Base-by-base conservation (phyloP, 2,888 invertebrate genomes). In the Norana najaformis region DNA sequence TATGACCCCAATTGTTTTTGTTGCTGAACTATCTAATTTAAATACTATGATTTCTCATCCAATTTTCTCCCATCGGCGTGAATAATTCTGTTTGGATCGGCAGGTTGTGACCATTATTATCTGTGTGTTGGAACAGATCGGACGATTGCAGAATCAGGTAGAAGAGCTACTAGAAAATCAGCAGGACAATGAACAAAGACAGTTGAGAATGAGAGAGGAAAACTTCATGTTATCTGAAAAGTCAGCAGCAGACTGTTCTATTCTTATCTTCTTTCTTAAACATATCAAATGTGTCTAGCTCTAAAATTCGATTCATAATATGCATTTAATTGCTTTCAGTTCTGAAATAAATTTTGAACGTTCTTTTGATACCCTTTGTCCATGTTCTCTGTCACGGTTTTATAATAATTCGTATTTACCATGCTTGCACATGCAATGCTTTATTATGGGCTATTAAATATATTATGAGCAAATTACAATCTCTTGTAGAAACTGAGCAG, bases 81-180 rank as follows among this genome's bases (percentile, higher is more conserved):
- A 69, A 16, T 69, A n/a, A 69, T 16, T 47, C 69, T 85, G 18
- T 23, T 13, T 16, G 83, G 18, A 11, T 36, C 85, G 23, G 20
- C 5, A 36, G 35, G 0, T 37, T 85, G 18, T 85, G 35, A 36
- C 36, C n/a, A 13, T 85, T 37, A 23, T 36, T 30, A 37, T 37
- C 18, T 36, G 3, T 85, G 16, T 34, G 1, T 34, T 85, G 85
- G 35, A 85, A 36, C 95, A 98, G 98, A 97, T 98, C 94, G 97
- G 98, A 96, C 96, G 97, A 94, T 96, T 98, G 92, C 98, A 98
- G 95, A 97, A 98, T 94, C 98, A 98, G 96, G 97, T 98, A 95
- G 97, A 97, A 92, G 97, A 97, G 91, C 96, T 98, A 93, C 97
- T 97, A 89, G 98, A 98, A 95, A 97, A 97, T 89, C 98, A 98